Evolutionary conservation across 2,113 vertebrate genomes (phyloP).

Genomic region (Hymenochirus boettgeri): DNA sequence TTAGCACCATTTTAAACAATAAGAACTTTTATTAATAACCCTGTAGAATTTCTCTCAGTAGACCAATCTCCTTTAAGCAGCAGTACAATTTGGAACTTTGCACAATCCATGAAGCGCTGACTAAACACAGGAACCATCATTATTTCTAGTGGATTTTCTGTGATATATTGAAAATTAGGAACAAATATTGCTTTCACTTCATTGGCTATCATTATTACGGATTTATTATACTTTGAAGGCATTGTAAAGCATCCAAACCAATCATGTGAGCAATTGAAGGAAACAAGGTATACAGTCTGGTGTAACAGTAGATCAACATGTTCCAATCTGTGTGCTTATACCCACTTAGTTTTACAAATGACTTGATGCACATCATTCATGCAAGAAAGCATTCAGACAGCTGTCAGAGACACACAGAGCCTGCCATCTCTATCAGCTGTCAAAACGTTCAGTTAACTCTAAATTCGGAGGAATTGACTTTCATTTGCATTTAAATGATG

Average conservation of each 20-base stretch:
- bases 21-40: no score
- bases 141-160: no score
- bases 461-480: conserved; percentile 29
- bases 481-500: conserved; percentile 36
- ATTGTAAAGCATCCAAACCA: background rate
- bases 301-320: conserved; percentile 14
- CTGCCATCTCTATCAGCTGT: conserved; percentile 37
- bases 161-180: no score
- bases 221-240: no score
- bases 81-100: no score
- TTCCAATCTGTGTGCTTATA: conserved; percentile 19
- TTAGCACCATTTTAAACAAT: no score
- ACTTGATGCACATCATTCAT: conserved; percentile 21
- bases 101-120: no score
- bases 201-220: no score
- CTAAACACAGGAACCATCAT: no score
- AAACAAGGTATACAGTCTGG: background rate
- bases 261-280: conserved; percentile 6
- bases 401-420: conserved; percentile 28
- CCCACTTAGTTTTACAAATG: conserved; percentile 16
- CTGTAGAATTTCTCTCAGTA: no score
- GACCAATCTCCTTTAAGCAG: no score
- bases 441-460: conserved; percentile 36
- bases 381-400: conserved; percentile 29
- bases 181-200: no score